phyloP scores from a whole-genome alignment of 2,888 invertebrate genomes.

The Diaprepes abbreviatus region DNA sequence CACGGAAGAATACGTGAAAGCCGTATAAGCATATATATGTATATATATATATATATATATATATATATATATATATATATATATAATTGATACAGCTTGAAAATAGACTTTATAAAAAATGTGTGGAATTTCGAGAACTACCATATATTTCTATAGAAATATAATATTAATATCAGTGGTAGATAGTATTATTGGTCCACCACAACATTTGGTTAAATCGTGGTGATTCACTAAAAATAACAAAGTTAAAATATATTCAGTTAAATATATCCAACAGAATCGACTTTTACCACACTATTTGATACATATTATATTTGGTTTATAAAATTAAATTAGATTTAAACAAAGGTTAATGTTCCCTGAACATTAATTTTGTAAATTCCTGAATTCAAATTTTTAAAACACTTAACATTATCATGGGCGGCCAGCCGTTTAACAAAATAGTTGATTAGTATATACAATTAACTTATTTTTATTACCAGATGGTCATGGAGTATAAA shows the following conservation, averaged over 20 bases:
- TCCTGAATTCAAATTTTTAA: background rate
- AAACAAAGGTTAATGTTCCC: background rate
- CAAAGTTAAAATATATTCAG: background rate
- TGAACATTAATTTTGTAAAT: background rate
- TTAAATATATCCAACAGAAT: background rate
- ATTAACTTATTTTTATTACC: too few relatives aligned
- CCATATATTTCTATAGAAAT: too few relatives aligned
- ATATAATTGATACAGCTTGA: too few relatives aligned
- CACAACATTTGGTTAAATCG: background rate
- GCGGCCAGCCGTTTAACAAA: too few relatives aligned
- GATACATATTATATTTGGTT: background rate
- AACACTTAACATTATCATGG: background rate
- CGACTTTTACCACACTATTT: background rate
- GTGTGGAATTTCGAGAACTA: too few relatives aligned
- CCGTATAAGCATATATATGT: too few relatives aligned
- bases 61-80: too few relatives aligned
- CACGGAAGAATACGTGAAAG: too few relatives aligned
- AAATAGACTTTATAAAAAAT: too few relatives aligned
- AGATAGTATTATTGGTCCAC: background rate
- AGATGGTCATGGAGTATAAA: too few relatives aligned
- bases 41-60: too few relatives aligned
- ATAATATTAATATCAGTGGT: background rate
- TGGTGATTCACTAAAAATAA: background rate
- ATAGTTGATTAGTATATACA: too few relatives aligned
- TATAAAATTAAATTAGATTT: background rate